These are phyloP conservation scores for Drosophila ficusphila DNA, from an alignment of 1,140 invertebrate genomes.

Conservation along the genomic window DNA sequence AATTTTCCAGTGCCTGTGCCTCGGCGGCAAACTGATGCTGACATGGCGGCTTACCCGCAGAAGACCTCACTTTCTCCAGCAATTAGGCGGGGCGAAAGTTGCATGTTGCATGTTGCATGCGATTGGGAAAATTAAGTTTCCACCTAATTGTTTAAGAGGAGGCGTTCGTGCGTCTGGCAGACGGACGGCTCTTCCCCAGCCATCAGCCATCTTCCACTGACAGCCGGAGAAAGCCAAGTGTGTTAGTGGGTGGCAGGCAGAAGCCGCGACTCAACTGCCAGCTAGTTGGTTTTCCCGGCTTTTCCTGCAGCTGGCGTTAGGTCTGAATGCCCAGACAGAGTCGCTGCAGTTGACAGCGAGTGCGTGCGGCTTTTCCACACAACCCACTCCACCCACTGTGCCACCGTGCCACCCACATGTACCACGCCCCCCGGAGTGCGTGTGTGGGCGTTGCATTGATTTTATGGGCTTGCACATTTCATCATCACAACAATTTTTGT, in stretches of 20 bases:
- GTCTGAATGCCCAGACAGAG: constrained; percentile 50
- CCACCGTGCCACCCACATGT: not conserved
- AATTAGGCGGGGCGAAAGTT: constrained; percentile 62
- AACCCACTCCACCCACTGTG: not conserved
- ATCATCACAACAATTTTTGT: constrained; percentile 46
- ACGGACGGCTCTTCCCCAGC: not conserved
- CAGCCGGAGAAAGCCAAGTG: constrained; percentile 1
- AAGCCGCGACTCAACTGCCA: constrained; percentile 66
- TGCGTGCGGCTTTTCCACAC: constrained; percentile 50
- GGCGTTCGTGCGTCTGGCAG: constrained; percentile 56
- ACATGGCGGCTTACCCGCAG: constrained; percentile 57
- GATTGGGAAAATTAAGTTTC: constrained; percentile 72
- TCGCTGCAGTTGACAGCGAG: constrained; percentile 64
- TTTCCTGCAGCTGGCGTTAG: constrained; percentile 28
- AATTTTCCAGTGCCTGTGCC: constrained; percentile 10
- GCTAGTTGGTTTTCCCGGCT: constrained; percentile 24
- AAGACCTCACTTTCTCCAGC: constrained; percentile 51
- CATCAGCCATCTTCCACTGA: not conserved
- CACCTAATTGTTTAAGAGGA: constrained; percentile 65
- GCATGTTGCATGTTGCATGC: constrained; percentile 70
- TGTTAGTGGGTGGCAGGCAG: constrained; percentile 43
- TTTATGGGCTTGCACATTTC: constrained; percentile 67
- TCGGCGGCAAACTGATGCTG: constrained; percentile 59
- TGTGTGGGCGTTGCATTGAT: constrained; percentile 58
- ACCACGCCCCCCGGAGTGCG: not conserved